Evolutionary conservation across 2,888 invertebrate species (phyloP).

Genomic region (Drosophila siamana): DNA sequence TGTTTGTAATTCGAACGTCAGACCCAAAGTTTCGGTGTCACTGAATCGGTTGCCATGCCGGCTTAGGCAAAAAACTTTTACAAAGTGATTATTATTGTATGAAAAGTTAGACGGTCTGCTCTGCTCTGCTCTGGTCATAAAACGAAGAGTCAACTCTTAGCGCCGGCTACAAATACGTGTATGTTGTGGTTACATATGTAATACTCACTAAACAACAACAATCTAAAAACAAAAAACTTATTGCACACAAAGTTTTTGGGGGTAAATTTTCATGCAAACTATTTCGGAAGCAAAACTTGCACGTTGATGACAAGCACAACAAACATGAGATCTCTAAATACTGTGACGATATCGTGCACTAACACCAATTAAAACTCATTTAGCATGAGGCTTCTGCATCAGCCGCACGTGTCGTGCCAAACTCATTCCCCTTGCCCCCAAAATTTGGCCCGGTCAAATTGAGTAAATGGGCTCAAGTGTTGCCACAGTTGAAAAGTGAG

Average conservation of each 20-base stretch:
- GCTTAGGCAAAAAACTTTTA: conserved; percentile 73
- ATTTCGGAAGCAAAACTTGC: conserved; percentile 59
- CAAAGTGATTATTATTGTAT: conserved; percentile 80
- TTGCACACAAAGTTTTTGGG: conserved; percentile 39
- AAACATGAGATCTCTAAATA: conserved; percentile 19
- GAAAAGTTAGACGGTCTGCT: conserved; percentile 65
- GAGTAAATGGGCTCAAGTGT: conserved; percentile 66
- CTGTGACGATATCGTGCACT: conserved; percentile 60
- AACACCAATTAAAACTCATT: conserved; percentile 80
- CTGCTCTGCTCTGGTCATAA: conserved; percentile 35
- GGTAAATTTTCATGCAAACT: conserved; percentile 56
- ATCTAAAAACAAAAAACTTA: conserved; percentile 52
- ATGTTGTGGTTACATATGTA: conserved; percentile 53
- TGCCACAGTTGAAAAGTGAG: too few species aligned
- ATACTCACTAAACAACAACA: conserved; percentile 41
- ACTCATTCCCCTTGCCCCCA: too few species aligned
- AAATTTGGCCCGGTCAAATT: conserved; percentile 34
- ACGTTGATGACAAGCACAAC: conserved; percentile 47
- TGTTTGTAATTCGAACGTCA: conserved; percentile 49
- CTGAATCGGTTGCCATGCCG: conserved; percentile 75
- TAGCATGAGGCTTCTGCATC: conserved; percentile 59
- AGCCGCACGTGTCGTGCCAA: conserved; percentile 32
- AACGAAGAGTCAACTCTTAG: conserved; percentile 32
- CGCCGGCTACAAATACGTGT: conserved; percentile 4
- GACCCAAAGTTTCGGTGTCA: conserved; percentile 66